Evolutionary conservation across 2,888 invertebrate genomes (phyloP).

Genomic region (Blomia tropicalis): DNA sequence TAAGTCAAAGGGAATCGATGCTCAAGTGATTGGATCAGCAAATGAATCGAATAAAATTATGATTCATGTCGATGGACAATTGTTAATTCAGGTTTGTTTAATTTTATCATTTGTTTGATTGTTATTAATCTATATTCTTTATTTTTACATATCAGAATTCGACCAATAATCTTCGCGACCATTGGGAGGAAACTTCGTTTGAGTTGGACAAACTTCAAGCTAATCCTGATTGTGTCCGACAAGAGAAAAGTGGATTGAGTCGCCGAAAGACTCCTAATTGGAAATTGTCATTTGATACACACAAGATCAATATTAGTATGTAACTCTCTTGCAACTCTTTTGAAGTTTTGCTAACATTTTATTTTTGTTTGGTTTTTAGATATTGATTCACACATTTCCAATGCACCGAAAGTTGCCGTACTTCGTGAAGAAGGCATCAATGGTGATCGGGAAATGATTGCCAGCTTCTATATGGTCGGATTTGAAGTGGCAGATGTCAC

Average conservation of each 20-base stretch:
- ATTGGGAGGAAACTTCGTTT: slow-evolving; percentile 93
- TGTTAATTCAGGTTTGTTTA: slow-evolving; percentile 43
- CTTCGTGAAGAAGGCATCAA: slow-evolving; percentile 91
- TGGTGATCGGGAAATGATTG: slow-evolving; percentile 89
- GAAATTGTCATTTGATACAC: slow-evolving; percentile 45
- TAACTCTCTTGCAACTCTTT: no score
- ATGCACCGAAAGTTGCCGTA: slow-evolving; percentile 58
- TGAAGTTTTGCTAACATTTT: no score
- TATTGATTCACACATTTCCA: slow-evolving; percentile 22
- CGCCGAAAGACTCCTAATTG: slow-evolving; percentile 56
- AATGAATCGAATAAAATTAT: slow-evolving; percentile 26
- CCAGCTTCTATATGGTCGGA: slow-evolving; percentile 67
- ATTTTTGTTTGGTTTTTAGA: neutral
- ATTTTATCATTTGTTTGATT: neutral
- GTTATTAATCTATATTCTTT: slow-evolving; percentile 2
- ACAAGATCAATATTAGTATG: slow-evolving; percentile 25
- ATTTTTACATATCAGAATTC: no score
- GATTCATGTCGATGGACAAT: slow-evolving; percentile 45
- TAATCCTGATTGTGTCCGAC: slow-evolving; percentile 55
- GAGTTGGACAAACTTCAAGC: slow-evolving; percentile 64
- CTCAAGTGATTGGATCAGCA: slow-evolving; percentile 47
- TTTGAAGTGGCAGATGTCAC: slow-evolving; percentile 80
- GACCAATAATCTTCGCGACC: slow-evolving; percentile 55
- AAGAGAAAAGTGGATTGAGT: slow-evolving; percentile 57
- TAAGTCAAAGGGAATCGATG: slow-evolving; percentile 45